Base-by-base conservation (phyloP, 2,113 vertebrate species). In the Turdus rufiventris region DNA sequence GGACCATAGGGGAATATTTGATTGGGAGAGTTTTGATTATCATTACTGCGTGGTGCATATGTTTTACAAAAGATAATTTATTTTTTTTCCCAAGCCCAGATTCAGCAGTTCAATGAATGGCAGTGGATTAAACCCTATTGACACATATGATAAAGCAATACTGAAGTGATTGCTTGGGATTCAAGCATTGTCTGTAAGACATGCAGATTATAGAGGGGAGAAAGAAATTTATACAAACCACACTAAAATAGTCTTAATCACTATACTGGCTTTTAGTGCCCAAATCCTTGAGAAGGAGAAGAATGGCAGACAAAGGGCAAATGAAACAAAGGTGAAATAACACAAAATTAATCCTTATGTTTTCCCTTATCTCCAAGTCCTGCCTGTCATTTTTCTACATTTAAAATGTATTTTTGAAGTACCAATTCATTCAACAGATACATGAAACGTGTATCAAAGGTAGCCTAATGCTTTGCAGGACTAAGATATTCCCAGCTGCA, bases 371-470 rank as follows among this genome's bases (percentile, higher is more conserved):
- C 79, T 94, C 62, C 34, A 72, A 82, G 83, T 88, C 56, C 66
- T 89, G 53, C 43, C 23, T 61, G 82, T 74, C 45, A 60, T 87
- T 92, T 91, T 54, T 94, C 76, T 63, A 53, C 31, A 23, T 61
- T 82, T 68, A 72, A 84, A 88, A 84, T 20, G 12, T 70, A 88
- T 91, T 97, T 97, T 74, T 90, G 63, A 89, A 97, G 88, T 90
- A 87, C 15, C 54, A 73, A 90, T 96, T 95, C 72, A 96, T 93
- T 96, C 92, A 94, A 76, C 14, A 89, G 88, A 95, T 97, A 91
- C 91, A 92, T 91, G 92, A 96, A 74, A 73, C 33, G 17, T 93
- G 40, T 97, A 95, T 96, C 81, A 96, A 96, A 97, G 84, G 78
- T 92, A 95, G 95, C 67, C 79, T 94, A 90, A 87, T 85, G 81